Evolutionary conservation across 2,797 vertebrate genomes (phyloP).

Genomic region (Clarias fuscus): DNA sequence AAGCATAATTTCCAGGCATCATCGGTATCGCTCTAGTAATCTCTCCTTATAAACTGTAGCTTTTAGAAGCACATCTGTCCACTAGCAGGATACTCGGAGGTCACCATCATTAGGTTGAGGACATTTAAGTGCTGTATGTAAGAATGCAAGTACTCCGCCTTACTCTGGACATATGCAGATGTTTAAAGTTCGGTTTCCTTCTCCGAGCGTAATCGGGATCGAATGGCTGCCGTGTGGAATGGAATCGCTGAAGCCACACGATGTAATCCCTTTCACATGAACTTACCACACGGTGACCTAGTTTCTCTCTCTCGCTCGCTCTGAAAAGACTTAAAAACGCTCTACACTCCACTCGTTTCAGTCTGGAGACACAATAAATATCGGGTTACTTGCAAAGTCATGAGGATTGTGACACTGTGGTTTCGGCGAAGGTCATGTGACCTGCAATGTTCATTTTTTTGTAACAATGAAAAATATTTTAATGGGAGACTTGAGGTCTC

Average conservation of each 20-base stretch:
- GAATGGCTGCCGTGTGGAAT: slow-evolving; percentile 3
- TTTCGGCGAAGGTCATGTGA: background rate
- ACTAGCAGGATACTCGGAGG: background rate
- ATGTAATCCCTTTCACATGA: slow-evolving; percentile 34
- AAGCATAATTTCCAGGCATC: background rate
- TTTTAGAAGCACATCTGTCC: background rate
- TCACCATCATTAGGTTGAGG: background rate
- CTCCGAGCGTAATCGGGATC: background rate
- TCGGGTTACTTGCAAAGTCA: background rate
- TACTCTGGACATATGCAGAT: background rate
- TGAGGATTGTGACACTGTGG: background rate
- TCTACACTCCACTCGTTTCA: background rate
- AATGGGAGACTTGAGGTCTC: background rate
- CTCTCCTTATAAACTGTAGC: background rate
- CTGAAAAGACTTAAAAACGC: background rate
- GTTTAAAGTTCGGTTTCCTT: background rate
- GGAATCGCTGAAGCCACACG: slow-evolving; percentile 34
- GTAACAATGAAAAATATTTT: background rate
- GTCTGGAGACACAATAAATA: background rate
- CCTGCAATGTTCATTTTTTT: background rate
- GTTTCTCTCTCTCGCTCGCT: slow-evolving; percentile 19
- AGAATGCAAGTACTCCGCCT: background rate
- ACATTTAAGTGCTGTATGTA: background rate
- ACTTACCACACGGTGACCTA: slow-evolving; percentile 49
- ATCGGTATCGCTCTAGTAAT: background rate